Base-by-base conservation (phyloP, 1,140 invertebrate genomes). In the Hypothenemus hampei region DNA sequence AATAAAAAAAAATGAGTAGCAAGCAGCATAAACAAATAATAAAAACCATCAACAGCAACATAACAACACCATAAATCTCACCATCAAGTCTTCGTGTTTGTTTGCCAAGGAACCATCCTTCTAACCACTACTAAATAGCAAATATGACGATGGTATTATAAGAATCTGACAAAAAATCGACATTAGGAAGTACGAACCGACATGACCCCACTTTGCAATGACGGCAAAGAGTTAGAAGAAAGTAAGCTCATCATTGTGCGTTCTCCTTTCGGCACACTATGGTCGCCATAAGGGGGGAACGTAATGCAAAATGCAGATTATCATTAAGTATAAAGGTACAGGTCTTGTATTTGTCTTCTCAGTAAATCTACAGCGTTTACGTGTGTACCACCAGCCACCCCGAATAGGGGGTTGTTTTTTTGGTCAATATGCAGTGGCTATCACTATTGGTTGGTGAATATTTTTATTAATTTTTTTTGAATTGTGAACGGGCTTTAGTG, bases 381-480 rank as follows among this genome's bases (percentile, higher is more conserved):
- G 47, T 59, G 58, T 59, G 47, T 26, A 13, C 24, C 47, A 47
- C 46, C 57, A 54, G 56, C 58, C 49, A 51, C 51, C 56, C 47
- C 37, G 22, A 46, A 20, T 37, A 45, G 19, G 55, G 60, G 62
- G 63, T 46, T 23, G 43, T 20, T 47, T 26, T 31, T 40, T 44
- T 24, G n/a, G 5, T 41, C 51, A 66, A 61, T 43, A 69, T 69
- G 68, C 66, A 64, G 65, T 67, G 64, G 60, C 60, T 59, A 31
- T 57, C 62, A 59, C 59, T 68, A 36, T 57, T 69, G 68, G 68
- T 69, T 65, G 67, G 68, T 69, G 64, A n/a, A n/a, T n/a, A n/a
- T n/a, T n/a, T n/a, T n/a, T n/a, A n/a, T n/a, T 47, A 52, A 37
- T 48, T 61, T 45, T 47, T 54, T 43, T 54, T 16, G 11, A 39